Percentiles rank a stretch among this genome's conserved stretches.
phyloP scores from a whole-genome alignment of 2,113 vertebrate species.

The Lutjanus erythropterus region DNA sequence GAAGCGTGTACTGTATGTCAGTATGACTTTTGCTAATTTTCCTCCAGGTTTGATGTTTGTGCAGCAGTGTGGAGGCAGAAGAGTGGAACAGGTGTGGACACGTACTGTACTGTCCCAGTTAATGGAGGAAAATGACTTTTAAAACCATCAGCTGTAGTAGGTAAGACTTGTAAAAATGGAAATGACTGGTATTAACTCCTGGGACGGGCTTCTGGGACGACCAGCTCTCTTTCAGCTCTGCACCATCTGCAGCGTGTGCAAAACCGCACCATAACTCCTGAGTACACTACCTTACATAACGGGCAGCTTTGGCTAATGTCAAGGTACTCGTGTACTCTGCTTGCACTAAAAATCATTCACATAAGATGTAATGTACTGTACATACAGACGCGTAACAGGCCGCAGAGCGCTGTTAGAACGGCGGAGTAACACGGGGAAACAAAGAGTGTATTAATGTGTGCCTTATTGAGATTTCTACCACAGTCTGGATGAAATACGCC shows the following conservation, averaged over 20 bases:
- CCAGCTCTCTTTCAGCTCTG: conserved; percentile 52
- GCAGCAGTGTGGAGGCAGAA: background rate
- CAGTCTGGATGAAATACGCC: conserved; percentile 44
- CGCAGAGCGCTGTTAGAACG: conserved; percentile 11
- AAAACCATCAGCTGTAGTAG: conserved; percentile 26
- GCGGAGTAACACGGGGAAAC: conserved; percentile 7
- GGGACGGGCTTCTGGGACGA: conserved; percentile 7
- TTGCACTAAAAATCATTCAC: conserved; percentile 51
- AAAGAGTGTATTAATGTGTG: conserved; percentile 60
- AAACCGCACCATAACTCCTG: conserved; percentile 37
- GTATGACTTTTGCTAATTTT: conserved; percentile 9
- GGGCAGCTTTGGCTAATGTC: conserved; percentile 56
- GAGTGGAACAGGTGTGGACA: conserved; percentile 11
- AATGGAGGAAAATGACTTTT: conserved; percentile 33
- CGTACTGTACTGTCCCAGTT: conserved; percentile 2
- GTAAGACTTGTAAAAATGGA: conserved; percentile 10
- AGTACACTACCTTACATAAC: conserved; percentile 50
- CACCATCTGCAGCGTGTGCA: conserved; percentile 59
- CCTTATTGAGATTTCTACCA: conserved; percentile 76
- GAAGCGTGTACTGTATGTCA: background rate
- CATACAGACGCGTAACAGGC: conserved; percentile 25
- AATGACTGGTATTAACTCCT: background rate
- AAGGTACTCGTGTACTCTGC: conserved; percentile 42
- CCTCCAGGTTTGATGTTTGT: conserved; percentile 65
- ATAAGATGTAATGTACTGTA: conserved; percentile 51